Evolutionary conservation across 2,888 invertebrate genomes (phyloP).

Genomic region (Brachyptera risi): DNA sequence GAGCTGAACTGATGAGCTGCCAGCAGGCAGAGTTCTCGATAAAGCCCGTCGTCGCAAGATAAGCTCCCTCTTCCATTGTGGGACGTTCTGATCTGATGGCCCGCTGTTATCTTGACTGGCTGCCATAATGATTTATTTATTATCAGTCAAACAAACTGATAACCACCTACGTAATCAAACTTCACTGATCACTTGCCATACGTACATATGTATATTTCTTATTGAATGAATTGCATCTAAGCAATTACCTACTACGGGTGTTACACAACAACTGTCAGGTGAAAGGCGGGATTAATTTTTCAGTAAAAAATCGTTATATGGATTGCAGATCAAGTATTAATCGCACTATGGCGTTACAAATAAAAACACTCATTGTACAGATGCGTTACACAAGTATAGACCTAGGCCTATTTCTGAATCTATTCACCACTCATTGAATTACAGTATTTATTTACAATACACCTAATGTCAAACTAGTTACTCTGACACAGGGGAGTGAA

Average conservation of each 20-base stretch:
- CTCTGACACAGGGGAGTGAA: neutral
- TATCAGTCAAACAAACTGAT: neutral
- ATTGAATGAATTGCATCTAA: too few species aligned
- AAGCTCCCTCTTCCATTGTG: conserved; percentile 81
- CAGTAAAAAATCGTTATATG: conserved; percentile 13
- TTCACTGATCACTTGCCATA: neutral
- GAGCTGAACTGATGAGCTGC: conserved; percentile 35
- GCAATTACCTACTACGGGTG: neutral
- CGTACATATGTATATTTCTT: too few species aligned
- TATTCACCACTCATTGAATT: neutral
- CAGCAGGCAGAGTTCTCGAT: conserved; percentile 39
- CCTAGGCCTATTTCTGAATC: too few species aligned
- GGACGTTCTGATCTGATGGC: conserved; percentile 44
- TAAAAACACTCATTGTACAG: neutral
- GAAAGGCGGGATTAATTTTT: conserved; percentile 27
- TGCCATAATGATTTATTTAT: conserved; percentile 22
- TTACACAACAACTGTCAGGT: conserved; percentile 32
- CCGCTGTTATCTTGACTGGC: conserved; percentile 27
- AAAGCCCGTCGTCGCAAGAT: conserved; percentile 63
- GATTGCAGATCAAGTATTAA: neutral
- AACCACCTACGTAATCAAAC: neutral
- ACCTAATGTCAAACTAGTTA: neutral
- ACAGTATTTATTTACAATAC: neutral
- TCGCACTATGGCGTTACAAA: neutral
- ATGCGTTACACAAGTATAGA: neutral